Conservation (phyloP, 1,140 invertebrate genomes). For the Listronotus bonariensis region DNA sequence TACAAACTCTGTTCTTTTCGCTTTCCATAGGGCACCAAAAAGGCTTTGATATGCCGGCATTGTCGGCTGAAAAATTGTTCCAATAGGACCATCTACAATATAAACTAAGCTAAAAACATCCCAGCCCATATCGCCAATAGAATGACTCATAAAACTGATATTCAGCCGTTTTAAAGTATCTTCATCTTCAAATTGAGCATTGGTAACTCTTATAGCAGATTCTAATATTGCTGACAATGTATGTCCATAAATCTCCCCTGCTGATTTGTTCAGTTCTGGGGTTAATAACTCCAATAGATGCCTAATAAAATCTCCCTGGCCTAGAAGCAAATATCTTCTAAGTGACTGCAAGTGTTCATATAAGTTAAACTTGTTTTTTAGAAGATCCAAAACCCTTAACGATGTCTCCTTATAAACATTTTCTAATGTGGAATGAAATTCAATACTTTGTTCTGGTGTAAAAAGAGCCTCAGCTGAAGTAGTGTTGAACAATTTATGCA, state of each 20-base stretch:
- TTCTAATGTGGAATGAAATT: conserved; percentile 79
- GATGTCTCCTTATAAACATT: conserved; percentile 86
- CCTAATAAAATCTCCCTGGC: conserved; percentile 94
- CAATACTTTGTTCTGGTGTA: conserved; percentile 71
- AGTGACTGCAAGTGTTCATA: conserved; percentile 91
- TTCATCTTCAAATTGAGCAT: conserved; percentile 90
- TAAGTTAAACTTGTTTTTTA: conserved; percentile 86
- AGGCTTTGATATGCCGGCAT: conserved; percentile 85
- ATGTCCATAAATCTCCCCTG: conserved; percentile 83
- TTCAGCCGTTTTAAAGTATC: conserved; percentile 88
- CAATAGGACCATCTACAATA: conserved; percentile 89
- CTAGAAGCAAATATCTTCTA: conserved; percentile 86
- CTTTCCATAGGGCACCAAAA: conserved; percentile 92
- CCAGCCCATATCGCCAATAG: conserved; percentile 85
- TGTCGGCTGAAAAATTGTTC: conserved; percentile 87
- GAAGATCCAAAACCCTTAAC: conserved; percentile 80
- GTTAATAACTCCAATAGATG: conserved; percentile 89
- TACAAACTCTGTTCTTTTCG: conserved; percentile 92
- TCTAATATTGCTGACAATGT: conserved; percentile 89
- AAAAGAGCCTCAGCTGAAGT: conserved; percentile 69
- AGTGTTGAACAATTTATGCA: conserved; percentile 62
- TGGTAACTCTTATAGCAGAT: conserved; percentile 90
- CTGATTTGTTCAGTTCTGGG: conserved; percentile 87
- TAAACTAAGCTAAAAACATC: conserved; percentile 95
- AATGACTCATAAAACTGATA: conserved; percentile 72